Conservation (phyloP, 2,797 vertebrate species). For the Sparidentex hasta region DNA sequence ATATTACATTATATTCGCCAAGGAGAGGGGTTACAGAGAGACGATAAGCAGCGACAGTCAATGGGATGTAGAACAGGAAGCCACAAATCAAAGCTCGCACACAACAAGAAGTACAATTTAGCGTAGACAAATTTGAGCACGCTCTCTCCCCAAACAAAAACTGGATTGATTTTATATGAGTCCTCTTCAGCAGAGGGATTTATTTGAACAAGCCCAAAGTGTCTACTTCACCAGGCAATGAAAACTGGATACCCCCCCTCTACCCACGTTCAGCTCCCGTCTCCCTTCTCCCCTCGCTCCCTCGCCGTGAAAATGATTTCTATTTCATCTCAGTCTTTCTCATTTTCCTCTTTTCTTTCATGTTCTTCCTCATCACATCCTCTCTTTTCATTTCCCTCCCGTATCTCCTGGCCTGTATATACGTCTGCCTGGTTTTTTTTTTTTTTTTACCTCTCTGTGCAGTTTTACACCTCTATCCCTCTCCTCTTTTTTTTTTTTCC, state of each 20-base stretch:
- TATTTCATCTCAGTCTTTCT: constrained; percentile 47
- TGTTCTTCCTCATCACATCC: constrained; percentile 42
- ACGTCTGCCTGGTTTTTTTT: constrained; percentile 16
- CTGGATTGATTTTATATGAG: constrained; percentile 75
- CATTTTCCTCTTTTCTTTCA: constrained; percentile 69
- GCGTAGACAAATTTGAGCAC: constrained; percentile 54
- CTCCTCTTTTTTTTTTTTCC: constrained; percentile 11
- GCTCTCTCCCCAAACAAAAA: constrained; percentile 67
- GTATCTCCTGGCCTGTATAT: constrained; percentile 33
- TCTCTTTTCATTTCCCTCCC: constrained; percentile 3
- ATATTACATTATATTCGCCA: constrained; percentile 18
- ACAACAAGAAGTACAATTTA: constrained; percentile 54
- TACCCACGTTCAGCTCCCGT: constrained; percentile 35
- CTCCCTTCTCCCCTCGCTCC: constrained; percentile 22
- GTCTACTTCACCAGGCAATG: constrained; percentile 69
- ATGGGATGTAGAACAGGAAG: constrained; percentile 15
- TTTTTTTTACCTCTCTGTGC: constrained; percentile 55
- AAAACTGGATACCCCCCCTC: constrained; percentile 51
- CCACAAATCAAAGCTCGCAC: constrained; percentile 33
- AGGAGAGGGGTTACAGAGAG: constrained; percentile 33
- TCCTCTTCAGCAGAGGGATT: constrained; percentile 69
- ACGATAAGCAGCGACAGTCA: constrained; percentile 18
- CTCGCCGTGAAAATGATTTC: constrained; percentile 46
- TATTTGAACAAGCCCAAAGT: constrained; percentile 74
- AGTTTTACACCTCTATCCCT: constrained; percentile 73